phyloP scores from a whole-genome alignment of 2,888 invertebrate genomes.

The Aplocera efformata region DNA sequence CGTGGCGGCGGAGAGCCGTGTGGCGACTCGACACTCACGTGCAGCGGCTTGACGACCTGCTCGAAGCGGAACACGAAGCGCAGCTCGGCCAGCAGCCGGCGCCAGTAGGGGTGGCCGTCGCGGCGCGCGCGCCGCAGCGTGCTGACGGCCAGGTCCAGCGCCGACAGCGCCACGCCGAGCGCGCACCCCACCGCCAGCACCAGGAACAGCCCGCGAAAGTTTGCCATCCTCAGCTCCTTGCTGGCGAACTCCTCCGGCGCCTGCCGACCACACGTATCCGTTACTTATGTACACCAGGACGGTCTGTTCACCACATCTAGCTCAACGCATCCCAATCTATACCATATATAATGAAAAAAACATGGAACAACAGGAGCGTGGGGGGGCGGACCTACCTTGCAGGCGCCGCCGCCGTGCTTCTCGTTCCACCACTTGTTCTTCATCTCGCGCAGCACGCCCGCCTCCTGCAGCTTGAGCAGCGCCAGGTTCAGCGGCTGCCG shows the following conservation, averaged over 20 bases:
- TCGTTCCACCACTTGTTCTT: conserved; percentile 96
- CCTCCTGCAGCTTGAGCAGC: conserved; percentile 91
- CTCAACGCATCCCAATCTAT: too few species aligned
- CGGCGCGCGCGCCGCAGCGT: conserved; percentile 45
- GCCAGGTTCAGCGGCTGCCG: conserved; percentile 89
- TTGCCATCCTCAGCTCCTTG: conserved; percentile 81
- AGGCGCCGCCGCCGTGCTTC: conserved; percentile 87
- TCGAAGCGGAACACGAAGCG: conserved; percentile 68
- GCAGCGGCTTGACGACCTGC: conserved; percentile 57
- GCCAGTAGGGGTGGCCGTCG: conserved; percentile 37
- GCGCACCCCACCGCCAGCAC: conserved; percentile 85
- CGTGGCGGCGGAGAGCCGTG: neutral
- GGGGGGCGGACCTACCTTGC: too few species aligned
- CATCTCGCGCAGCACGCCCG: conserved; percentile 86
- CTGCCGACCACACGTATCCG: conserved; percentile 31
- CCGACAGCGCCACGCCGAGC: conserved; percentile 83
- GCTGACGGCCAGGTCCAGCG: conserved; percentile 79
- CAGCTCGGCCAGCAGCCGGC: conserved; percentile 54
- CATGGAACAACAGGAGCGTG: too few species aligned
- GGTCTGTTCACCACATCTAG: too few species aligned
- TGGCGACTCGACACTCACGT: conserved; percentile 31
- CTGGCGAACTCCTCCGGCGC: conserved; percentile 51
- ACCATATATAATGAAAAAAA: too few species aligned
- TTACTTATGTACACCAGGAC: too few species aligned
- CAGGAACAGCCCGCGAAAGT: conserved; percentile 90